Evolutionary conservation across 2,888 invertebrate genomes (phyloP), one percentile per base, ranked within the genome.

Genomic region (Diplolepis rosae): DNA sequence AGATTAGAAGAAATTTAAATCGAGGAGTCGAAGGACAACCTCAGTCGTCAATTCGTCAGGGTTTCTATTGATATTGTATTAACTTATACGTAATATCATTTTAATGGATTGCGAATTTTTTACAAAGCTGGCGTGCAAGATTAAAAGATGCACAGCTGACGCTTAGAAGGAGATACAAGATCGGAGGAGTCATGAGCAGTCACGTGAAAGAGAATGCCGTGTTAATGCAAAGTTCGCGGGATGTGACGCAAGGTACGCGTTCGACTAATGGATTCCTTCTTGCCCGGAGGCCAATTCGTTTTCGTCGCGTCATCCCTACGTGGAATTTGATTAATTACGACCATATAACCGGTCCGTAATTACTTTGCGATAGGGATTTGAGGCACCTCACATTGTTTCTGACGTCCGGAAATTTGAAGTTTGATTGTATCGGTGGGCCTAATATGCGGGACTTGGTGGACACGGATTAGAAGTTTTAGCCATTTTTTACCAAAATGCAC

Each of bases 311-410:
- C 84, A 85, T 84, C 80, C 80, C 80, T 79, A 78, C 78, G 80
- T 80, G 79, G 84, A 84, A 84, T 84, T 84, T 85, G 84, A 85
- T 85, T 85, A 85, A 85, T 85, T 84, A 83, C 81, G 78, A 76
- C 73, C 79, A 75, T 73, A 77, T 78, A 71, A 78, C 77, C 80
- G 77, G 78, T 77, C 73, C 74, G 81, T 84, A 85, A 85, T 85
- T 85, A 85, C 84, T 85, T 84, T 84, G 81, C 84, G 78, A 84
- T 85, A 83, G 83, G 39, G 77, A 78, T 80, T 76, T 74, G 77
- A 76, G 71, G 70, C 76, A 73, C 73, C 35, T 61, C 22, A 13
- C 6, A 24, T 61, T 70, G 51, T 67, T 76, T 76, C 73, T 79
- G 72, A 69, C 79, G 65, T 73, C 66, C 69, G 27, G 22, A 65